Evolutionary conservation across 2,888 invertebrate species (phyloP).

Genomic region (Lissonota sp.): DNA sequence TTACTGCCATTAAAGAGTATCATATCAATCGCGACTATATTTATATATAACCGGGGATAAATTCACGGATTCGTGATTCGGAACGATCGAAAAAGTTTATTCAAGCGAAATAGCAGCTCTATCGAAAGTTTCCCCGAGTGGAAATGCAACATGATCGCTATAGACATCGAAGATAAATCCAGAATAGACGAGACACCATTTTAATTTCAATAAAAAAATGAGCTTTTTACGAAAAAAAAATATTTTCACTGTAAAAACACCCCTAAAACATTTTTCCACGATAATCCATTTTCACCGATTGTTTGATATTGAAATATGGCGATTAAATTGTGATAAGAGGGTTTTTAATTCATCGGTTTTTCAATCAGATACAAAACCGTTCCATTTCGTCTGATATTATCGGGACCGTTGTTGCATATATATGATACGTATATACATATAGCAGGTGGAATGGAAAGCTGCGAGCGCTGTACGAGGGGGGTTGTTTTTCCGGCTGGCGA

Average conservation of each 20-base stretch:
- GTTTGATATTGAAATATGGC: too few species aligned
- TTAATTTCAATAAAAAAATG: too few species aligned
- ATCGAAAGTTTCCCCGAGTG: slow-evolving; percentile 29
- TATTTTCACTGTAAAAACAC: too few species aligned
- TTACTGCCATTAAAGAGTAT: background rate
- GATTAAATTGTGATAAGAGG: too few species aligned
- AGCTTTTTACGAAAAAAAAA: too few species aligned
- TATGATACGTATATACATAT: slow-evolving; percentile 8
- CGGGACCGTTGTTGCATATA: background rate
- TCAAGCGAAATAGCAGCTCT: slow-evolving; percentile 52
- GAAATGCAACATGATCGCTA: slow-evolving; percentile 19
- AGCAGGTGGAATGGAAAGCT: slow-evolving; percentile 28
- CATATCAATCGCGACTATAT: too few species aligned
- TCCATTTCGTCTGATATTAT: too few species aligned
- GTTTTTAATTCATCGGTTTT: too few species aligned
- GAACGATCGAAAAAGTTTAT: slow-evolving; percentile 60
- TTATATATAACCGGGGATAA: slow-evolving; percentile 1
- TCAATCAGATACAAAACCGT: too few species aligned
- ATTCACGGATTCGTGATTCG: slow-evolving; percentile 58
- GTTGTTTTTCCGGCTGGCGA: slow-evolving; percentile 63
- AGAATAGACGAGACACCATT: too few species aligned
- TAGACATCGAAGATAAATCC: background rate
- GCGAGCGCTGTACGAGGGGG: slow-evolving; percentile 46
- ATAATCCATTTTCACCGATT: too few species aligned
- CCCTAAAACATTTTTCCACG: too few species aligned